phyloP scores from a whole-genome alignment of 2,888 invertebrate species.

The Rhopalosiphum nymphaeae region DNA sequence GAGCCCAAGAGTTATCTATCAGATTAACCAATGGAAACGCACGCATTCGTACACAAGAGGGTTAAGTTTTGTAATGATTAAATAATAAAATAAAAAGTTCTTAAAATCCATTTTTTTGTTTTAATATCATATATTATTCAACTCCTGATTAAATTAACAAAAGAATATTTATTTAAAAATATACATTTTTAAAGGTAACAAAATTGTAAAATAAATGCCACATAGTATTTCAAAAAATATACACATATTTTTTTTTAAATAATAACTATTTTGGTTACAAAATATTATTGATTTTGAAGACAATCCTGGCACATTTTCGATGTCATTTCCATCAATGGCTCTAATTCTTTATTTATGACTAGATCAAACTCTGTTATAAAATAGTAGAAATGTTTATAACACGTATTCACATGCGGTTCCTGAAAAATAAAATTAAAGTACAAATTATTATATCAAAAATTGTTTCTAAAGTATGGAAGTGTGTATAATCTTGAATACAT shows the following conservation, averaged over 20 bases:
- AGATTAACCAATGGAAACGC: slow-evolving; percentile 97
- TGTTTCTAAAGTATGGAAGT: not conserved
- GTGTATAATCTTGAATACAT: not conserved
- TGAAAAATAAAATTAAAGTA: slow-evolving; percentile 70
- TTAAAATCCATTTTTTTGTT: slow-evolving; percentile 8
- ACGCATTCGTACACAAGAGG: slow-evolving; percentile 95
- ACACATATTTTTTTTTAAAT: not conserved
- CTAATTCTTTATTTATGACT: slow-evolving; percentile 85
- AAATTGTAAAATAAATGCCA: slow-evolving; percentile 30
- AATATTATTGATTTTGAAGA: slow-evolving; percentile 2
- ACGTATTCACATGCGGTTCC: slow-evolving; percentile 94
- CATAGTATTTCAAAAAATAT: not conserved
- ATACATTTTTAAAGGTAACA: slow-evolving; percentile 39
- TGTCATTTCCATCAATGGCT: slow-evolving; percentile 86
- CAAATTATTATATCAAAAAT: not conserved
- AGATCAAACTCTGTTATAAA: slow-evolving; percentile 90
- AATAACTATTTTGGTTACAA: not conserved
- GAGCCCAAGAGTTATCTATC: slow-evolving; percentile 95
- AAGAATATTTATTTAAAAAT: slow-evolving; percentile 1
- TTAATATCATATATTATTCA: not conserved
- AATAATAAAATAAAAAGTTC: slow-evolving; percentile 83
- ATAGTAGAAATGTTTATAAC: slow-evolving; percentile 94
- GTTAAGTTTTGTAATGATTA: slow-evolving; percentile 63
- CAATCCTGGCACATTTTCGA: slow-evolving; percentile 75
- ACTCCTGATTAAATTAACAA: slow-evolving; percentile 12